Evolutionary conservation across 1,140 invertebrate species (phyloP), one percentile per base, ranked within the genome.

Genomic region (Drosophila rufa): DNA sequence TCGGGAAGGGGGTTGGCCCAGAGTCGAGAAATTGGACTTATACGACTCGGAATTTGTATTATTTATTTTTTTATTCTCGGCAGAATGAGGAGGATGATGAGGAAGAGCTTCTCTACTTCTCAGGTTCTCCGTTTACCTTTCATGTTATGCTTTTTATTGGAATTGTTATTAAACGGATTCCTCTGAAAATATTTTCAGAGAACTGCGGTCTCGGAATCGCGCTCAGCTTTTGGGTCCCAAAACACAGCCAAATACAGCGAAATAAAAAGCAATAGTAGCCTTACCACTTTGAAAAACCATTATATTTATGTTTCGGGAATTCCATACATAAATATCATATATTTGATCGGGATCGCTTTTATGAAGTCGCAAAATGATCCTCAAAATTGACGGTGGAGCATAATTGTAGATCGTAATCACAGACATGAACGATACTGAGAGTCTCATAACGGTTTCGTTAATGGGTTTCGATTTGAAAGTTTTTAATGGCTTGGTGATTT

Each of bases 101-200:
- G 47, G 45, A 64, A 27, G 25, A 42, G 25, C 33, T 61, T 12
- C 59, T 59, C 53, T 27, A 36, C 62, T 36, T 51, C 65, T 62
- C 36, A 6, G 30, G 56, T 45, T 59, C 67, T 22, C 58, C 38
- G 50, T 22, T 65, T 38, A 56, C 38, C 40, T 51, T 36, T 55
- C 47, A 51, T 38, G 33, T 43, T 45, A 42, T 76, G 62, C 27
- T 66, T 67, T 57, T 75, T 75, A 65, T 74, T 76, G 61, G 47
- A 68, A 59, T 76, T 53, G 74, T 73, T 55, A 77, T 77, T 76
- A 76, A 77, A 59, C 42, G 74, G 56, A 77, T 77, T 77, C 74
- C 74, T 17, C 22, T 47, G 38, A 67, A 76, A 76, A 43, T 50
- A 76, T 64, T 65, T 76, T 75, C 64, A 56, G 55, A 46, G 71